phyloP scores from a whole-genome alignment of 2,113 vertebrate species.

The Dissostichus mawsoni region DNA sequence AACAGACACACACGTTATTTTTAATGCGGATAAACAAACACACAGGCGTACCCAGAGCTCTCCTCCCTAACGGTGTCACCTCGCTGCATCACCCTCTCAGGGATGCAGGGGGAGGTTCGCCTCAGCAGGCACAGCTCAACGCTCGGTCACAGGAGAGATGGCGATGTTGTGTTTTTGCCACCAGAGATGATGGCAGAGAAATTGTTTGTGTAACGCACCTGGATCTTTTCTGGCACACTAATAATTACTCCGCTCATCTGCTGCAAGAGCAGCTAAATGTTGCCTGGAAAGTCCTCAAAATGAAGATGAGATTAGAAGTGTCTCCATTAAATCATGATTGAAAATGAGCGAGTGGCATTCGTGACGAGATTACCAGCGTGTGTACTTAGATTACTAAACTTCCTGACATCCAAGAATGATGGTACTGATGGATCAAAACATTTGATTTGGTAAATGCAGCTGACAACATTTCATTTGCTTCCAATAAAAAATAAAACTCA shows the following conservation, averaged over 20 bases:
- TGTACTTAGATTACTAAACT: not conserved
- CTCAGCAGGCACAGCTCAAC: slow-evolving; percentile 72
- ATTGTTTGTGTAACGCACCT: slow-evolving; percentile 76
- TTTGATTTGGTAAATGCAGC: not conserved
- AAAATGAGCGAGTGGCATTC: slow-evolving; percentile 28
- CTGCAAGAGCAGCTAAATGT: slow-evolving; percentile 67
- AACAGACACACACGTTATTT: slow-evolving; percentile 41
- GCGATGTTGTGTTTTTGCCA: slow-evolving; percentile 73
- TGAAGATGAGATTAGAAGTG: slow-evolving; percentile 24
- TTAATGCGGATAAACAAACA: slow-evolving; percentile 60
- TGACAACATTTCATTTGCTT: not conserved
- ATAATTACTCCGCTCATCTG: slow-evolving; percentile 67
- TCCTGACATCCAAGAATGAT: not conserved
- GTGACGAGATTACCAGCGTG: slow-evolving; percentile 6
- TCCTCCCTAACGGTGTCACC: slow-evolving; percentile 82
- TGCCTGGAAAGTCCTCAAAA: slow-evolving; percentile 59
- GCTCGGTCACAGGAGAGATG: slow-evolving; percentile 69
- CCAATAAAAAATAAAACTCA: not conserved
- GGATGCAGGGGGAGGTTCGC: slow-evolving; percentile 77
- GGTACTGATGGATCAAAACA: not conserved
- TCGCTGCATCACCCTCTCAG: slow-evolving; percentile 77
- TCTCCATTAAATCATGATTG: slow-evolving; percentile 33
- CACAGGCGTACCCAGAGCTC: slow-evolving; percentile 47
- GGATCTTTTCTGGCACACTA: slow-evolving; percentile 69
- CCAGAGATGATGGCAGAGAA: slow-evolving; percentile 69